Percentiles rank a stretch among this genome's conserved stretches.
phyloP scores from a whole-genome alignment of 2,797 vertebrate genomes.

The Phrynocephalus guinanensis region DNA sequence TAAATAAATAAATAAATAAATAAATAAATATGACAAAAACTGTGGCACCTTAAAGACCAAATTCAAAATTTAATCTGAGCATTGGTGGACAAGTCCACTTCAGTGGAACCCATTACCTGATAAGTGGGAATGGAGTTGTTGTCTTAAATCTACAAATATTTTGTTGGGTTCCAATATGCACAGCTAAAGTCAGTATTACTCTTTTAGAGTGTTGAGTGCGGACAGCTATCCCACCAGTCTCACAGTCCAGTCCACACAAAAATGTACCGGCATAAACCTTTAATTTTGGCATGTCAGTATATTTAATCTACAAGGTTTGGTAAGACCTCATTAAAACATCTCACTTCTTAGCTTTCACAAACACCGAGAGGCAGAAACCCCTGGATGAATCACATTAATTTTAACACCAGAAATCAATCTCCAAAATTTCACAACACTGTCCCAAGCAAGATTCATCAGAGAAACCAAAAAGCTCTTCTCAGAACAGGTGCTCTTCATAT shows the following conservation, averaged over 20 bases:
- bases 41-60: too few species aligned
- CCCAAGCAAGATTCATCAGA: conserved; percentile 14
- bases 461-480: conserved; percentile 39
- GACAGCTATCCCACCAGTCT: not conserved
- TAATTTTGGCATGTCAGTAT: conserved; percentile 4
- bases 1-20: too few species aligned
- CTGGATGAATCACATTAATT: not conserved
- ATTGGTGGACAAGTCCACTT: not conserved
- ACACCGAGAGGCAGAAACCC: conserved; percentile 8
- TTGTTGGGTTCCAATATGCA: not conserved
- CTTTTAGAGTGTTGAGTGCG: not conserved
- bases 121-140: not conserved
- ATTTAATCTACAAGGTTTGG: conserved; percentile 17
- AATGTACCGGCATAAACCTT: not conserved
- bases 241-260: conserved; percentile 6
- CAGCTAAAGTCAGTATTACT: not conserved
- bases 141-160: not conserved
- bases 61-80: too few species aligned
- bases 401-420: conserved; percentile 33
- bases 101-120: not conserved
- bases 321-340: conserved; percentile 38
- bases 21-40: too few species aligned
- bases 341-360: not conserved
- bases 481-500: conserved; percentile 31
- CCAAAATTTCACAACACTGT: conserved; percentile 35